phyloP scores from a whole-genome alignment of 2,797 vertebrate species.

The Carapus acus region DNA sequence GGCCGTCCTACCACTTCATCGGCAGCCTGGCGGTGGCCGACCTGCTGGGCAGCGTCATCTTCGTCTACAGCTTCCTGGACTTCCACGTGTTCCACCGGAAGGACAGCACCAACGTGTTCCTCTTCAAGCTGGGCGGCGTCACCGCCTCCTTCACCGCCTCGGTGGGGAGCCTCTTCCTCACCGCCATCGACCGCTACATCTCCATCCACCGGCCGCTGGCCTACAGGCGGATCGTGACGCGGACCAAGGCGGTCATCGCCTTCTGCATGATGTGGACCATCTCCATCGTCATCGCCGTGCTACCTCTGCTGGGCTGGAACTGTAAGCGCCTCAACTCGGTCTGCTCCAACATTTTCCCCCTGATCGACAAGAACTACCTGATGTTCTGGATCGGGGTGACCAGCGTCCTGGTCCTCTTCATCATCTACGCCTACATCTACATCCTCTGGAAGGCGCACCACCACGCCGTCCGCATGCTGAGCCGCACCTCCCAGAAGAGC shows the following conservation, averaged over 20 bases:
- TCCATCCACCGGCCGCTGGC: conserved; percentile 96
- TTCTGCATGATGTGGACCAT: conserved; percentile 99
- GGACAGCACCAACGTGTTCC: conserved; percentile 93
- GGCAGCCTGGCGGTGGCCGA: conserved; percentile 96
- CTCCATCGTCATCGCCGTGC: conserved; percentile 91
- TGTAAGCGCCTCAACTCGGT: conserved; percentile 93
- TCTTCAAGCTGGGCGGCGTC: conserved; percentile 98
- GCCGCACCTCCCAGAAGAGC: conserved; percentile 95
- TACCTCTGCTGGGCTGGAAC: conserved; percentile 98
- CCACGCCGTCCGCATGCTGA: conserved; percentile 94
- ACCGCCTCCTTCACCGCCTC: conserved; percentile 97
- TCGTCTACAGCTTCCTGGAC: conserved; percentile 99
- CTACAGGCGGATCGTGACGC: conserved; percentile 96
- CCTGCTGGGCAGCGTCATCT: conserved; percentile 96
- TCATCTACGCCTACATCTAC: conserved; percentile 98
- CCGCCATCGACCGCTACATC: conserved; percentile 97
- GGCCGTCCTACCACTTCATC: conserved; percentile 98
- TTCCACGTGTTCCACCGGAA: conserved; percentile 98
- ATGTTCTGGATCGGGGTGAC: conserved; percentile 99
- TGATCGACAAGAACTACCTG: conserved; percentile 95
- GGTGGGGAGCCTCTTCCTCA: conserved; percentile 97
- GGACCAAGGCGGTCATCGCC: conserved; percentile 96
- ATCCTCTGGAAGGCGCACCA: conserved; percentile 99
- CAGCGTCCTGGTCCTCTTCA: conserved; percentile 90
- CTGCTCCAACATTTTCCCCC: conserved; percentile 97